Base-by-base conservation (phyloP, 2,888 invertebrate species). In the Eilema sororculum region DNA sequence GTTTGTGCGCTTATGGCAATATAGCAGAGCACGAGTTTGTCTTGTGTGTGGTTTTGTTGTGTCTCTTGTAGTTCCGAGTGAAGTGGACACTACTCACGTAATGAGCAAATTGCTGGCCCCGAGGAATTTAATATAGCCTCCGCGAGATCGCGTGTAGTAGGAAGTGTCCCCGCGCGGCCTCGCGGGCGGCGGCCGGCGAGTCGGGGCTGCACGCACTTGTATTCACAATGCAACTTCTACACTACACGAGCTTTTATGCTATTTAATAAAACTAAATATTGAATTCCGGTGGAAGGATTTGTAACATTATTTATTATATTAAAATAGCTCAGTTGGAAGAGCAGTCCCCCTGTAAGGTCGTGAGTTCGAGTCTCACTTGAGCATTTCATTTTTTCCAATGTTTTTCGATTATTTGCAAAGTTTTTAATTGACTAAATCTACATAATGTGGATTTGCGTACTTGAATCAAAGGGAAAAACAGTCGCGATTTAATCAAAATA, bases 41-140 rank as follows among this genome's bases (percentile, higher is more conserved):
- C 65, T 65, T 57, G 46, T 30, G 62, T 65, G 56, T 24, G 41
- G 56, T 41, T 61, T 58, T 41, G 66, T 68, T 69, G 68, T 41
- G 65, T 58, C 41, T 46, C 37, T 46, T 65, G 61, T 59, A 57
- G 62, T 62, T 16, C 25, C 16, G 22, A 61, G 64, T 20, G 68
- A 28, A 65, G 62, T 63, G 71, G 67, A 68, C 72, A 67, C 69
- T 37, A 76, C 65, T 65, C 75, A 65, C 71, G 67, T 85, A 82
- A 86, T 83, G 81, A 83, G 81, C 72, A 81, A 77, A 86, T 86
- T 78, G 83, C 77, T 84, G 81, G 76, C 76, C 81, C 74, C 74
- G 60, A 73, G 84, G 87, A 87, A 86, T 87, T 84, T 85, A 86
- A 87, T 87, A 86, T 81, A 80, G 73, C 77, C 67, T 69, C 73